Evolutionary conservation across 2,113 vertebrate species (phyloP).

Genomic region (Otus sunia): DNA sequence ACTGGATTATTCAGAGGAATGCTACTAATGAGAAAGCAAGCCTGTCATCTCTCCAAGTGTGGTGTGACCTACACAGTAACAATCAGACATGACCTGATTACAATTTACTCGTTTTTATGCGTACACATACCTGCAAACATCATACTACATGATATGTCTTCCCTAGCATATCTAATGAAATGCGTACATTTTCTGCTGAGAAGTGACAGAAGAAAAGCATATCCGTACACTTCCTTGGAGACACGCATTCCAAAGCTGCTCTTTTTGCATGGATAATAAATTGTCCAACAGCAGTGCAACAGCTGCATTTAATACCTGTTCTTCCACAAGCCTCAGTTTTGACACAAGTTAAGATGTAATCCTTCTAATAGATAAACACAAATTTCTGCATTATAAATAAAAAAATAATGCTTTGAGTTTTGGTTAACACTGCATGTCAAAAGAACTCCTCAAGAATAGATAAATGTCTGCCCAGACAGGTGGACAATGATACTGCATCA

Average conservation of each 20-base stretch:
- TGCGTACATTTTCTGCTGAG: neutral
- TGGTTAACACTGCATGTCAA: neutral
- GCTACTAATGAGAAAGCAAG: conserved; percentile 5
- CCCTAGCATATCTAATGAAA: neutral
- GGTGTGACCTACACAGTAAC: neutral
- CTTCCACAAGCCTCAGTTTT: neutral
- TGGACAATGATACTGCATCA: neutral
- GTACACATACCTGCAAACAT: neutral
- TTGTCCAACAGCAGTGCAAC: neutral
- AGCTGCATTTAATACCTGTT: neutral
- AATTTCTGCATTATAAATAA: neutral
- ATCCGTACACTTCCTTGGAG: neutral
- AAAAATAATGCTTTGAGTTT: neutral
- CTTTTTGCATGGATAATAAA: neutral
- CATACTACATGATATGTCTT: neutral
- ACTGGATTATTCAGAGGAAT: conserved; percentile 11
- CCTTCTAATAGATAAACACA: neutral
- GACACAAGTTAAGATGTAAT: neutral
- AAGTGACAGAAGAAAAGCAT: neutral
- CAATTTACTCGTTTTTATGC: neutral
- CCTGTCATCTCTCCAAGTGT: neutral
- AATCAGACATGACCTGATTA: neutral
- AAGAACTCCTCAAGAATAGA: neutral
- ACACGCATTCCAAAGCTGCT: neutral
- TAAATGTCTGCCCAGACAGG: neutral